Conservation (phyloP, 1,140 invertebrate species). For the Sycophaga agraensis region DNA sequence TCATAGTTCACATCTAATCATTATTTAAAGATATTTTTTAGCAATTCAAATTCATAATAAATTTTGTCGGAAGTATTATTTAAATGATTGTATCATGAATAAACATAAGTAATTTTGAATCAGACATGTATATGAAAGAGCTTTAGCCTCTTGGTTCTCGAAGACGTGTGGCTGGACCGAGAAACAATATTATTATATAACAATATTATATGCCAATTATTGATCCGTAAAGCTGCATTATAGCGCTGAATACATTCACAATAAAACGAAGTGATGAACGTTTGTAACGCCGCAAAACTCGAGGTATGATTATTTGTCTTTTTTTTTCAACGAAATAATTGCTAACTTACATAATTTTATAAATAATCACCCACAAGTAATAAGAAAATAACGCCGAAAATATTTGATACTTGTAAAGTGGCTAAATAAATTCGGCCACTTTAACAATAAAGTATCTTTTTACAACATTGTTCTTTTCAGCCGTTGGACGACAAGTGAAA, state of each 20-base stretch:
- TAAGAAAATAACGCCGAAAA: constrained; percentile 4
- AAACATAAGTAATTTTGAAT: no score
- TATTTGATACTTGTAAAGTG: constrained; percentile 36
- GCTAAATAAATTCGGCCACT: no score
- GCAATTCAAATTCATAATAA: no score
- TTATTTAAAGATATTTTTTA: no score
- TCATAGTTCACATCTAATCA: no score
- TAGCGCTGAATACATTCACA: constrained; percentile 20
- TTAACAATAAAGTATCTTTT: constrained; percentile 35
- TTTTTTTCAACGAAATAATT: constrained; percentile 9
- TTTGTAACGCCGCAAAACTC: constrained; percentile 41
- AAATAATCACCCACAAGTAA: not conserved
- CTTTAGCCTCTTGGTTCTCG: constrained; percentile 22
- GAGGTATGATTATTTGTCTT: constrained; percentile 24
- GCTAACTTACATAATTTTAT: constrained; percentile 3
- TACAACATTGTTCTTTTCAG: constrained; percentile 54
- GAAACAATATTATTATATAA: constrained; percentile 54
- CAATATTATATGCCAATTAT: constrained; percentile 12
- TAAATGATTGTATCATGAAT: no score
- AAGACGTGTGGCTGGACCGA: constrained; percentile 59
- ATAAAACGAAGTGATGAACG: constrained; percentile 38
- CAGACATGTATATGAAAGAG: no score
- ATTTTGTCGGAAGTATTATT: no score
- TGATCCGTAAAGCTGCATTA: constrained; percentile 27
- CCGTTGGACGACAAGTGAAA: constrained; percentile 36